A percentile compares a stretch with the other conserved stretches of the same genome.
Conservation (phyloP, 1,140 invertebrate genomes). For the Globodera ellingtonae region DNA sequence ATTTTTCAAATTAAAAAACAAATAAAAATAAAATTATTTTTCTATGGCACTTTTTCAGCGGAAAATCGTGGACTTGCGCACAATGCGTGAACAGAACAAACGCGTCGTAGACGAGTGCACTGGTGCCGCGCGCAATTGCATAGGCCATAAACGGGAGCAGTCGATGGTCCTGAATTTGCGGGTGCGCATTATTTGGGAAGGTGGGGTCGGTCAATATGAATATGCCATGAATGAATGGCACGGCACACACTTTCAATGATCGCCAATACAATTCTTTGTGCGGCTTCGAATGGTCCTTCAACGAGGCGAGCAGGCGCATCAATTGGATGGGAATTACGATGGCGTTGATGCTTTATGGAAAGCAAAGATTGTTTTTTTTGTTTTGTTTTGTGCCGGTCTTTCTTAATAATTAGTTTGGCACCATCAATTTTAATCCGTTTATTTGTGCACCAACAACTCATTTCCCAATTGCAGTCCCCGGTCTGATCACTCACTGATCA, state of each 20-base stretch:
- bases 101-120: constrained; percentile 39
- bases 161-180: constrained; percentile 45
- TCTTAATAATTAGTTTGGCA: no score
- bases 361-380: not conserved
- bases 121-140: constrained; percentile 37
- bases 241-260: constrained; percentile 33
- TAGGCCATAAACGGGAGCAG: constrained; percentile 46
- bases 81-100: constrained; percentile 47
- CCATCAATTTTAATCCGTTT: no score
- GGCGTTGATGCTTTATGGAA: constrained; percentile 39
- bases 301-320: constrained; percentile 37
- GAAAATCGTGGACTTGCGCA: constrained; percentile 49
- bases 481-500: no score
- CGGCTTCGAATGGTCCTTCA: constrained; percentile 51
- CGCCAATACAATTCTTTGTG: constrained; percentile 53
- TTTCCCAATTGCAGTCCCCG: no score
- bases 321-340: constrained; percentile 46
- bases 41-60: constrained; percentile 22
- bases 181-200: not conserved
- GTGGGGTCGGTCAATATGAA: not conserved
- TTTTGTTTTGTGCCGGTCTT: no score
- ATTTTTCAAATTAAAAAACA: not conserved
- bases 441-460: no score
- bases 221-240: constrained; percentile 13
- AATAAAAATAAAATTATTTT: no score